A percentile compares a stretch with the other conserved stretches of the same genome.
phyloP scores from a whole-genome alignment of 2,888 invertebrate genomes.

The Cantharis nigra region DNA sequence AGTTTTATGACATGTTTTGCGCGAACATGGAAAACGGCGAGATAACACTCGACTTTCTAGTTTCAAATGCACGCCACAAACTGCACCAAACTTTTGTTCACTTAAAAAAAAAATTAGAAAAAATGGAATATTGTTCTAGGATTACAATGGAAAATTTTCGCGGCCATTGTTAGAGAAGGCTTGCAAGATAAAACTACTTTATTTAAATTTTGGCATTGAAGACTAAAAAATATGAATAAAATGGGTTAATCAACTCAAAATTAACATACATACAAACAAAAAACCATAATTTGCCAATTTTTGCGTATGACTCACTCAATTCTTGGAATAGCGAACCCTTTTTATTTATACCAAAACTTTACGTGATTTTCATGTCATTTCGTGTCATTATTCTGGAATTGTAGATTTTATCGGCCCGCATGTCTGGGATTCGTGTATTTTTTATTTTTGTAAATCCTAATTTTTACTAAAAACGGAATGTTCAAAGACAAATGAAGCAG shows the following conservation, averaged over 20 bases:
- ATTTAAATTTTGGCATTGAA: background rate
- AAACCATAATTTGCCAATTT: conserved; percentile 23
- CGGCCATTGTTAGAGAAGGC: background rate
- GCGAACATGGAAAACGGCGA: background rate
- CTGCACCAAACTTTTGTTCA: conserved; percentile 1
- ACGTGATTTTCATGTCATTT: conserved; percentile 23
- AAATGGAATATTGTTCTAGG: background rate
- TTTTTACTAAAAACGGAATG: conserved; percentile 1
- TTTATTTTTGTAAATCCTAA: conserved; percentile 5
- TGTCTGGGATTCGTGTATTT: conserved; percentile 15
- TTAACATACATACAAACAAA: conserved; percentile 16
- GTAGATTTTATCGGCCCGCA: conserved; percentile 27
- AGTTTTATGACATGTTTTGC: conserved; percentile 15
- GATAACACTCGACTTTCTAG: conserved; percentile 6
- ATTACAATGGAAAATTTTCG: background rate
- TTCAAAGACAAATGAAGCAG: conserved; percentile 2
- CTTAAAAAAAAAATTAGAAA: background rate
- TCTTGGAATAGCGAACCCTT: conserved; percentile 7
- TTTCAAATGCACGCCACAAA: conserved; percentile 8
- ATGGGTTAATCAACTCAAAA: conserved; percentile 12
- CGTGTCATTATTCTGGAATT: conserved; percentile 24
- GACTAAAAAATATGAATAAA: background rate
- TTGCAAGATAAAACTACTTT: background rate
- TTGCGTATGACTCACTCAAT: conserved; percentile 16
- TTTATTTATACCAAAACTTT: conserved; percentile 18